Evolutionary conservation across 2,113 vertebrate species (phyloP).

Genomic region (Mobula hypostoma): DNA sequence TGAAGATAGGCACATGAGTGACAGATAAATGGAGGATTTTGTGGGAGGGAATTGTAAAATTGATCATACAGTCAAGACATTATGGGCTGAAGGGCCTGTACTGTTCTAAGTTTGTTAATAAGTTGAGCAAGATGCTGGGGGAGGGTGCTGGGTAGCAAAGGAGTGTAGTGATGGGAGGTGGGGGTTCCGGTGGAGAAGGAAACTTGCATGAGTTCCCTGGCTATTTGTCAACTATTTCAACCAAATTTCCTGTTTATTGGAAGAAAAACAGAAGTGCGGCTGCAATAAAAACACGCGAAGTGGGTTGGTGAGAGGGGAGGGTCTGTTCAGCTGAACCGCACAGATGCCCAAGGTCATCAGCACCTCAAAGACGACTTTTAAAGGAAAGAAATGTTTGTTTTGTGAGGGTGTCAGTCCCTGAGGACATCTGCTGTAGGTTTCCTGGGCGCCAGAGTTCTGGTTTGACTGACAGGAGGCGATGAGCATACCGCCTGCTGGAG

Average conservation of each 20-base stretch:
- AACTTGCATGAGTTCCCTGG: slow-evolving; percentile 39
- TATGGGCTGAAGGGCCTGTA: too few relatives aligned
- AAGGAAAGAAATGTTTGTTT: neutral
- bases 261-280: slow-evolving; percentile 18
- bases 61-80: too few relatives aligned
- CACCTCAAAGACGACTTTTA: neutral
- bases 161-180: neutral
- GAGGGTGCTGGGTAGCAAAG: neutral
- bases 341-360: neutral
- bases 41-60: too few relatives aligned
- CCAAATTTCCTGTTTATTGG: slow-evolving; percentile 42
- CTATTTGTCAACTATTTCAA: slow-evolving; percentile 23
- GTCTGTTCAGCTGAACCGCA: neutral
- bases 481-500: neutral
- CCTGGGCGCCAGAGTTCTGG: neutral
- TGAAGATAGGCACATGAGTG: too few relatives aligned
- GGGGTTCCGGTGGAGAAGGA: neutral
- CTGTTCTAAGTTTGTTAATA: too few relatives aligned
- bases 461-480: neutral
- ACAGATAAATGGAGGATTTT: too few relatives aligned
- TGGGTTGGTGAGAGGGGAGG: too few relatives aligned
- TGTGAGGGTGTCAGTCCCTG: neutral
- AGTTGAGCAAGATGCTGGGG: neutral
- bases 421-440: too few relatives aligned
- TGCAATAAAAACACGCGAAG: neutral